These are phyloP conservation scores for Casuarius casuarius DNA, from an alignment of 2,113 vertebrate genomes.

Conservation along the genomic window DNA sequence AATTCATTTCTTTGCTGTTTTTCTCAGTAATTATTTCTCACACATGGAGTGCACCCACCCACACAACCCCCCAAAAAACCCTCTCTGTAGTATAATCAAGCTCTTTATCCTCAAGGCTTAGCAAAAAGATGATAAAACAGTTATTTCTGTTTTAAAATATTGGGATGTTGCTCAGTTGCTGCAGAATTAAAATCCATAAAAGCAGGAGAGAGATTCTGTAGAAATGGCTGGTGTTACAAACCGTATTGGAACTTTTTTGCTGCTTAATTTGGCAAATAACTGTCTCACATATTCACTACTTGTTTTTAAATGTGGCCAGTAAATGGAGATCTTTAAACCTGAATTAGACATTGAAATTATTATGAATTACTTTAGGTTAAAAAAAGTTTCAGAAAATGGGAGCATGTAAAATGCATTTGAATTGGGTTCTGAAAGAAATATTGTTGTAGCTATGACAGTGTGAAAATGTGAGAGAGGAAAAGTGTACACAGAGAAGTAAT, in stretches of 20 bases:
- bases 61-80: neutral
- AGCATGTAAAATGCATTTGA: neutral
- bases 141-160: neutral
- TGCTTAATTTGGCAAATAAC: neutral
- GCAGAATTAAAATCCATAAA: neutral
- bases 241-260: neutral
- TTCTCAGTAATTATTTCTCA: neutral
- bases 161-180: neutral
- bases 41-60: neutral
- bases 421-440: neutral
- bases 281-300: neutral
- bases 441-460: neutral
- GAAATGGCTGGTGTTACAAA: neutral
- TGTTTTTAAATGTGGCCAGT: neutral
- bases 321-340: neutral
- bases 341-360: neutral
- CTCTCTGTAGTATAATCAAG: neutral
- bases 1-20: neutral
- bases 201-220: neutral
- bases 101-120: neutral
- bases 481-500: neutral
- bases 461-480: neutral
- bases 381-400: neutral
- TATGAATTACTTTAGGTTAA: neutral
- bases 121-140: neutral